Evolutionary conservation across 92 coral and sea anemone genomes (phyloP).

Genomic region (Porites divaricata): DNA sequence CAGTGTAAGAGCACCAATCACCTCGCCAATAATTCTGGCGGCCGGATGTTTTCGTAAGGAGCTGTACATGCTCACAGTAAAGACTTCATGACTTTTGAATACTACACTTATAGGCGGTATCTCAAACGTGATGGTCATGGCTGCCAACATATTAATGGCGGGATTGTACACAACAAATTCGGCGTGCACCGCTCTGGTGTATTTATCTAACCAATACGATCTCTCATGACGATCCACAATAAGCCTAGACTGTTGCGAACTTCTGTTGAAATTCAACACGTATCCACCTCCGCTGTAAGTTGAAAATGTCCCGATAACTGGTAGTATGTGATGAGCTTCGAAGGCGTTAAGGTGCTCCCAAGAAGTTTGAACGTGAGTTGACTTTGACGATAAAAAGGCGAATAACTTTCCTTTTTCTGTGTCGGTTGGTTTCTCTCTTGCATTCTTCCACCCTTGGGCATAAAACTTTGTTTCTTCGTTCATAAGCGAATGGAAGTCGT

Average conservation of each 20-base stretch:
- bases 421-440: slow-evolving; percentile 4
- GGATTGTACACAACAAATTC: slow-evolving; percentile 63
- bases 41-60: slow-evolving; percentile 39
- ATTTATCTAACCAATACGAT: slow-evolving; percentile 54
- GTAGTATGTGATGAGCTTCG: slow-evolving; percentile 54
- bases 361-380: slow-evolving; percentile 20
- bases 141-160: slow-evolving; percentile 57
- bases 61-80: slow-evolving; percentile 42
- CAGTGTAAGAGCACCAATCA: slow-evolving; percentile 34
- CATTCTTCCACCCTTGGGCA: slow-evolving; percentile 37
- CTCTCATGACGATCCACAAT: slow-evolving; percentile 25
- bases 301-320: slow-evolving; percentile 52
- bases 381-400: slow-evolving; percentile 11
- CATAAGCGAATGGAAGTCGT: slow-evolving; percentile 36
- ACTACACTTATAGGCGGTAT: slow-evolving; percentile 68
- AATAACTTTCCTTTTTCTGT: slow-evolving; percentile 19
- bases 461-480: slow-evolving; percentile 51
- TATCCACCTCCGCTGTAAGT: slow-evolving; percentile 75
- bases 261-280: slow-evolving; percentile 36
- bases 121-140: slow-evolving; percentile 54
- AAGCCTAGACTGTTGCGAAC: slow-evolving; percentile 17
- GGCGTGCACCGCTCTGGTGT: slow-evolving; percentile 62
- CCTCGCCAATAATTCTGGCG: slow-evolving; percentile 41
- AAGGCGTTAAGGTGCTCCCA: slow-evolving; percentile 56
- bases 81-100: slow-evolving; percentile 37